A percentile compares a stretch with the other conserved stretches of the same genome.
Evolutionary conservation across 2,797 vertebrate species (phyloP).

Genomic region (Malacoctenus gilli): DNA sequence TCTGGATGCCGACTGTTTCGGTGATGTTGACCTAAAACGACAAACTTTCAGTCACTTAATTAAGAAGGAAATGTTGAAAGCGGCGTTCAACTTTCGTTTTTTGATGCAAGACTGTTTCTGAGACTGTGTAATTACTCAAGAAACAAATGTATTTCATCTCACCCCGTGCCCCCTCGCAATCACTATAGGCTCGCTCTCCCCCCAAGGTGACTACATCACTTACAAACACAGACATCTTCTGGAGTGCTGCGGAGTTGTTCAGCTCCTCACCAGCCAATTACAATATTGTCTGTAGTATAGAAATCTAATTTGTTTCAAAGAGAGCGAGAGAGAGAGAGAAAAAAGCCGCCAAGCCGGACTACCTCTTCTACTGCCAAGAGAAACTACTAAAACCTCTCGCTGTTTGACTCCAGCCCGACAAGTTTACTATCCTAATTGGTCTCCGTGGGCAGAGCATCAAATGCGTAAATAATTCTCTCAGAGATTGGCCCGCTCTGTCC

Average conservation of each 20-base stretch:
- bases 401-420: slow-evolving; percentile 51
- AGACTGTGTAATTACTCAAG: background rate
- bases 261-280: slow-evolving; percentile 31
- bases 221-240: slow-evolving; percentile 8
- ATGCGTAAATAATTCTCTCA: slow-evolving; percentile 55
- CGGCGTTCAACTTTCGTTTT: slow-evolving; percentile 1
- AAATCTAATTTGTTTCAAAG: slow-evolving; percentile 34
- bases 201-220: background rate
- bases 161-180: background rate
- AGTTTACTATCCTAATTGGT: slow-evolving; percentile 64
- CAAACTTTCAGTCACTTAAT: background rate
- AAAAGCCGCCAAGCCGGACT: slow-evolving; percentile 34
- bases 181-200: background rate
- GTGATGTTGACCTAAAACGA: background rate
- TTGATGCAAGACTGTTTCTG: background rate
- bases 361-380: slow-evolving; percentile 40
- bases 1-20: background rate
- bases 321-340: background rate
- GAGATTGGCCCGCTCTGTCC: slow-evolving; percentile 22
- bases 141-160: background rate
- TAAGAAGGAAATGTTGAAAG: too few relatives aligned
- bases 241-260: background rate
- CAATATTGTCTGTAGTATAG: slow-evolving; percentile 19
- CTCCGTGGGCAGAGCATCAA: slow-evolving; percentile 54
- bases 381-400: slow-evolving; percentile 39